phyloP scores from a whole-genome alignment of 2,888 invertebrate genomes.

The Rhogogaster chlorosoma region DNA sequence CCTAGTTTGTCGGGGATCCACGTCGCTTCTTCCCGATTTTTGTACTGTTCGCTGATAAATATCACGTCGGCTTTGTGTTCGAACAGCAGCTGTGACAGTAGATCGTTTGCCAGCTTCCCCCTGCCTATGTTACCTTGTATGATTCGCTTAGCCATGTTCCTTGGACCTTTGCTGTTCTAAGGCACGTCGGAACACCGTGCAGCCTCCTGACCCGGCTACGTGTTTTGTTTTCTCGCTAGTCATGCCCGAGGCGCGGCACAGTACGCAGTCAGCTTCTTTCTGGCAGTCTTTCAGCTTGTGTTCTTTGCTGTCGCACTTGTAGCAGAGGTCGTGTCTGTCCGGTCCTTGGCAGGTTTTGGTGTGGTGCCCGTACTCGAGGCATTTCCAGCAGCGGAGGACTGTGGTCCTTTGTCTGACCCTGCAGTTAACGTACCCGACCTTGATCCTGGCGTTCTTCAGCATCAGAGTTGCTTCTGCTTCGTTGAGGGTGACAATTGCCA shows the following conservation, averaged over 20 bases:
- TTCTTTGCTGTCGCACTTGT: conserved; percentile 47
- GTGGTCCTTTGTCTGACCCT: neutral
- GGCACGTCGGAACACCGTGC: conserved; percentile 31
- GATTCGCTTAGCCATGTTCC: conserved; percentile 42
- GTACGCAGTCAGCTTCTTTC: conserved; percentile 34
- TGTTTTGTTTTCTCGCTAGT: neutral
- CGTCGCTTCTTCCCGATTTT: neutral
- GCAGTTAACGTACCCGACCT: neutral
- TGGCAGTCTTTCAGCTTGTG: conserved; percentile 50
- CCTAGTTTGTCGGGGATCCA: conserved; percentile 52
- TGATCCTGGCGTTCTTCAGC: neutral
- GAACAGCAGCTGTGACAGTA: conserved; percentile 44
- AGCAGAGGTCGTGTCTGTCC: conserved; percentile 52
- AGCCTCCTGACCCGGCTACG: neutral
- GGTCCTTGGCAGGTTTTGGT: conserved; percentile 24
- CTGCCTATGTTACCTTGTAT: conserved; percentile 57
- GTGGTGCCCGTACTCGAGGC: conserved; percentile 41
- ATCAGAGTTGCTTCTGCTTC: neutral
- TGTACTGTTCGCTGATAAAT: conserved; percentile 59
- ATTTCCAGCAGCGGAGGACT: neutral
- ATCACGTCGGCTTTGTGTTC: conserved; percentile 52
- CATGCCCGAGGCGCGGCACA: conserved; percentile 46
- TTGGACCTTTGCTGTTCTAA: conserved; percentile 3
- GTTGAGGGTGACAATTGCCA: neutral
- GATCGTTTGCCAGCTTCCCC: conserved; percentile 49